Conservation (phyloP, 2,797 vertebrate genomes). For the Pipistrellus pygmaeus region DNA sequence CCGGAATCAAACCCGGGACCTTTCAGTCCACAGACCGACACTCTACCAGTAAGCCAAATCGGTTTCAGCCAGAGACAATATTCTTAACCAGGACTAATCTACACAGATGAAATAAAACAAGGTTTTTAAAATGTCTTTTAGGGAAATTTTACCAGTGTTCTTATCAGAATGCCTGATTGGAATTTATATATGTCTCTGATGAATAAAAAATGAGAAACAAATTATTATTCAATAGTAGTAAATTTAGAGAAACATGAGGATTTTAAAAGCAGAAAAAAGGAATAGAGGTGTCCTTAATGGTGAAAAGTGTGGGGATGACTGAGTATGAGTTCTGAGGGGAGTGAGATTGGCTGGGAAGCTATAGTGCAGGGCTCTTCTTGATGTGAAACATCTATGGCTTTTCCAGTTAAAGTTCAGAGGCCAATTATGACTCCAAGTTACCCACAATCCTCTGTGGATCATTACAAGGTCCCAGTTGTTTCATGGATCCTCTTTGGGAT, state of each 20-base stretch:
- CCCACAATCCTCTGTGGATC: not conserved
- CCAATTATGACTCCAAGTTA: not conserved
- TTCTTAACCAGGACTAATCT: not conserved
- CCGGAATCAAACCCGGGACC: too few relatives aligned
- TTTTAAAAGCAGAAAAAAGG: slow-evolving; percentile 31
- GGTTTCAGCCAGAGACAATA: not conserved
- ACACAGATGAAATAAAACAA: not conserved
- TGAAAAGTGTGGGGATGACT: not conserved
- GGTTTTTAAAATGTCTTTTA: slow-evolving; percentile 1
- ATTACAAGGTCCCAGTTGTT: not conserved
- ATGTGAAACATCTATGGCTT: not conserved
- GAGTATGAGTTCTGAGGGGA: not conserved
- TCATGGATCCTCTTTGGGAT: not conserved
- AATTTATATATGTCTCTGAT: not conserved
- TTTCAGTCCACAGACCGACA: too few relatives aligned
- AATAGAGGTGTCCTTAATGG: not conserved
- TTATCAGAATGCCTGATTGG: not conserved
- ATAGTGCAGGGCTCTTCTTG: not conserved
- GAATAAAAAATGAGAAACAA: not conserved
- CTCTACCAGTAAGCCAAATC: too few relatives aligned
- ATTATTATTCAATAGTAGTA: not conserved
- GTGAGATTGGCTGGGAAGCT: not conserved
- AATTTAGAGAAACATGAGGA: slow-evolving; percentile 1
- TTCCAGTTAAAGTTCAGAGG: slow-evolving; percentile 29
- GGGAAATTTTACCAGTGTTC: not conserved